Conservation (phyloP, 2,888 invertebrate species). For the Thyatira batis region DNA sequence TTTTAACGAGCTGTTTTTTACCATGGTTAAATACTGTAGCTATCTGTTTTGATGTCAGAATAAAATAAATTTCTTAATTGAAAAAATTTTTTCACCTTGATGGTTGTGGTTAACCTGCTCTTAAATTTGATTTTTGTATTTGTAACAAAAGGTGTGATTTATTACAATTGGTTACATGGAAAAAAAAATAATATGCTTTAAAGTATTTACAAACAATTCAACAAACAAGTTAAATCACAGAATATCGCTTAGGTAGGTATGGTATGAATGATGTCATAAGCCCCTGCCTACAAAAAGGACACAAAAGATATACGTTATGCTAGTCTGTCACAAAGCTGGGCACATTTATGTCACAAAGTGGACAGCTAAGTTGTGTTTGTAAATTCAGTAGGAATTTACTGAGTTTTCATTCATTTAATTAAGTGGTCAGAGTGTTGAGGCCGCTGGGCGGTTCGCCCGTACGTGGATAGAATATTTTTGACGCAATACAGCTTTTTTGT, state of each 20-base stretch:
- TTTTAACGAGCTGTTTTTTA: conserved; percentile 16
- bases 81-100: no score
- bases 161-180: no score
- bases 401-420: conserved; percentile 59
- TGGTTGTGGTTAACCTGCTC: no score
- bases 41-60: neutral
- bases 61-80: neutral
- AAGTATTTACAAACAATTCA: no score
- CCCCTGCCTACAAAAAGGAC: neutral
- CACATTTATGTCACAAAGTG: conserved; percentile 28
- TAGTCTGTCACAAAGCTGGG: conserved; percentile 2
- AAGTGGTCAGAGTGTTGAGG: conserved; percentile 57
- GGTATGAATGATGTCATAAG: no score
- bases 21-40: neutral
- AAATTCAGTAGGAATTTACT: conserved; percentile 41
- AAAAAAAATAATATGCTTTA: no score
- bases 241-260: no score
- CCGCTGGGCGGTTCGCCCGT: conserved; percentile 41
- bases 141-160: no score
- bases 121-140: no score
- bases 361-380: conserved; percentile 42
- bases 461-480: conserved; percentile 33
- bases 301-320: neutral
- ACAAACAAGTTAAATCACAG: no score
- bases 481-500: no score